Evolutionary conservation across 2,888 invertebrate species (phyloP).

Genomic region (Adela reaumurella): DNA sequence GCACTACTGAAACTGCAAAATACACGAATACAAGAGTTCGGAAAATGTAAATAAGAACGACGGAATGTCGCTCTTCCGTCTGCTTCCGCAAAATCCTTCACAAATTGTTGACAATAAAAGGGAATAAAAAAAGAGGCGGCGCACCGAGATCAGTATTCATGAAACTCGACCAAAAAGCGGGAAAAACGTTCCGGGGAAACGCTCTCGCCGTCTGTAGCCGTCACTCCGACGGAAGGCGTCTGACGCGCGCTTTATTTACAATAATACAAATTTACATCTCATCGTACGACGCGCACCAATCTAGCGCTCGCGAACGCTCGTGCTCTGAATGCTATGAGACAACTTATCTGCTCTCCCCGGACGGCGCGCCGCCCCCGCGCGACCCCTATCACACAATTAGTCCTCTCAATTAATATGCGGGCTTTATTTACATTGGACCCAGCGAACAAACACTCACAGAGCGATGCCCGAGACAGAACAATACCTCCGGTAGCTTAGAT

Average conservation of each 20-base stretch:
- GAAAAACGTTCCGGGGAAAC: not conserved
- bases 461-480: too few relatives aligned
- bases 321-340: not conserved
- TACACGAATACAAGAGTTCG: too few relatives aligned
- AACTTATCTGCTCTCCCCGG: not conserved
- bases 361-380: not conserved
- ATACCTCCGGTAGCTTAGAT: too few relatives aligned
- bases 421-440: not conserved
- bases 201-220: not conserved
- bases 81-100: not conserved
- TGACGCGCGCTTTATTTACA: not conserved
- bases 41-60: too few relatives aligned
- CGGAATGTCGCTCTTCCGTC: too few relatives aligned
- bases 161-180: not conserved
- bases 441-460: not conserved
- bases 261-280: not conserved
- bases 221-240: not conserved
- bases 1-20: too few relatives aligned
- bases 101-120: not conserved
- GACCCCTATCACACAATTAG: not conserved
- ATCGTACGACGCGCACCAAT: not conserved
- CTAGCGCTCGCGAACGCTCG: not conserved
- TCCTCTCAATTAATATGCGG: not conserved
- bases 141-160: not conserved
- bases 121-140: not conserved